Evolutionary conservation across 2,797 vertebrate species (phyloP).

Genomic region (Lithobates sylvaticus): DNA sequence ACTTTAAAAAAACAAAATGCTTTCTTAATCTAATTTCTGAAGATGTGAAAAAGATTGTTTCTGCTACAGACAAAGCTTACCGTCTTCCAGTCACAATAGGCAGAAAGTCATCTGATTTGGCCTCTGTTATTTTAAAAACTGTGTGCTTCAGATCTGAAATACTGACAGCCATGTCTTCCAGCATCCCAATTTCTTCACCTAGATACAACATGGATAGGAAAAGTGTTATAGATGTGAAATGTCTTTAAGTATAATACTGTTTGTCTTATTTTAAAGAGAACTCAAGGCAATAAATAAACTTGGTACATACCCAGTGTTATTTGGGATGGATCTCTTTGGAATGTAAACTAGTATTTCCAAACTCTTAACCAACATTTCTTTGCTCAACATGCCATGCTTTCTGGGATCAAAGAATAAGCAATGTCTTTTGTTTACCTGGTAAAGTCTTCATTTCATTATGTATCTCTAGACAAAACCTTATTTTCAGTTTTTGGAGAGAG

Average conservation of each 20-base stretch:
- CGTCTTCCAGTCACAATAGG: slow-evolving; percentile 91
- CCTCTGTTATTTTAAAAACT: slow-evolving; percentile 91
- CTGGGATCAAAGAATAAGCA: too few species aligned
- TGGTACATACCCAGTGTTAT: too few species aligned
- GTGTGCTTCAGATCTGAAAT: slow-evolving; percentile 94
- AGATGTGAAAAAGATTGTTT: slow-evolving; percentile 20
- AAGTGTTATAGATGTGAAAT: slow-evolving; percentile 16
- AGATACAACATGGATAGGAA: slow-evolving; percentile 52
- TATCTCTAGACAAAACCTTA: too few species aligned
- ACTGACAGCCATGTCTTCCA: slow-evolving; percentile 96
- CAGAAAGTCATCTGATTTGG: slow-evolving; percentile 88
- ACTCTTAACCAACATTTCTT: too few species aligned
- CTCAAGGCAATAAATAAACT: too few species aligned
- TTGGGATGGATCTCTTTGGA: too few species aligned
- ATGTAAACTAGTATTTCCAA: too few species aligned
- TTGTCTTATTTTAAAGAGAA: background rate
- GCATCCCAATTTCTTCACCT: slow-evolving; percentile 98
- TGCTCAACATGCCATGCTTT: too few species aligned
- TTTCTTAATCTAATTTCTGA: slow-evolving; percentile 15
- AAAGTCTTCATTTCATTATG: too few species aligned
- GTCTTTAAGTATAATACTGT: background rate
- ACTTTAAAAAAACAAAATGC: slow-evolving; percentile 34
- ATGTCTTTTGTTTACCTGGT: too few species aligned
- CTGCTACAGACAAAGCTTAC: slow-evolving; percentile 77
- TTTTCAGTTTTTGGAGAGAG: too few species aligned